These are phyloP conservation scores for Trinorchestia longiramus DNA, from an alignment of 1,140 invertebrate species.

Conservation along the genomic window DNA sequence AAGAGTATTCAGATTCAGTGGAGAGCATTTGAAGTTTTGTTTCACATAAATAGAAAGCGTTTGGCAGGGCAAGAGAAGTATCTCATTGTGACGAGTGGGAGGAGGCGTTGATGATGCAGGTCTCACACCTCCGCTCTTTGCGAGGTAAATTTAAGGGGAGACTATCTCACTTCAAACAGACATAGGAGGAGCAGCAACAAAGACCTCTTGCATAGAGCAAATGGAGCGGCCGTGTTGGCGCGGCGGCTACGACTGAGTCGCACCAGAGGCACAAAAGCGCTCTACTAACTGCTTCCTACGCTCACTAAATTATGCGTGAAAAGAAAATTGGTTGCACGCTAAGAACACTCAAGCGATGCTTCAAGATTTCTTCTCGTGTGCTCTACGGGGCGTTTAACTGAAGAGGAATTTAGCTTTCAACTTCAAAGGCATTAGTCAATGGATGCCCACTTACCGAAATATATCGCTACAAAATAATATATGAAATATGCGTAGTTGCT, in stretches of 20 bases:
- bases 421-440: background rate
- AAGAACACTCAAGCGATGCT: background rate
- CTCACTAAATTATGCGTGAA: constrained; percentile 10
- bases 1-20: constrained; percentile 2
- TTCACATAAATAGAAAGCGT: constrained; percentile 2
- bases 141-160: constrained; percentile 9
- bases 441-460: background rate
- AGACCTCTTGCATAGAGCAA: constrained; percentile 36
- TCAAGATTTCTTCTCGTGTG: background rate
- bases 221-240: constrained; percentile 46
- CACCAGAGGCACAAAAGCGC: constrained; percentile 4
- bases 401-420: background rate
- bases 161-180: constrained; percentile 25
- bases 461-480: background rate
- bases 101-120: background rate
- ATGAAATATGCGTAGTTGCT: background rate
- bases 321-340: constrained; percentile 23
- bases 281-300: constrained; percentile 43
- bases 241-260: background rate
- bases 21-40: background rate
- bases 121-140: constrained; percentile 26
- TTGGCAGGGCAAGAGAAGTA: background rate
- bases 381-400: background rate
- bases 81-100: background rate
- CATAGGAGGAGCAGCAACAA: constrained; percentile 10